phyloP scores from a whole-genome alignment of 2,888 invertebrate species.

The Archaeoteleia sp. region DNA sequence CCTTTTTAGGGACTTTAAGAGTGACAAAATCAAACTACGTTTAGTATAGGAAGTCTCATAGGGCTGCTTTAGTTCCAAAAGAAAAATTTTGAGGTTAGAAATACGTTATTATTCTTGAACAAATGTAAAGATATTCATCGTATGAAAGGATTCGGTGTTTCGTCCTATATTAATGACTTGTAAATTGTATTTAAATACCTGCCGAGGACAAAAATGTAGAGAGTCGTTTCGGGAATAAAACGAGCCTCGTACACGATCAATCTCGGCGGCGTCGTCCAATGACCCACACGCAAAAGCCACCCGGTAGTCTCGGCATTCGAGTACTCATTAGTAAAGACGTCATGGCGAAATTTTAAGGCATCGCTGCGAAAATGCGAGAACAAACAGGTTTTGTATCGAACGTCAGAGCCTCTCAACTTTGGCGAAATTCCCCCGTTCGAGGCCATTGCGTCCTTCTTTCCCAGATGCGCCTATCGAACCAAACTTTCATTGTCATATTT shows the following conservation, averaged over 20 bases:
- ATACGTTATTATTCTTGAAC: no score
- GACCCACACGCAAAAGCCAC: neutral
- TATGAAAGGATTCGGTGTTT: no score
- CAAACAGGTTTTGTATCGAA: conserved; percentile 51
- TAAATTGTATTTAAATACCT: conserved; percentile 9
- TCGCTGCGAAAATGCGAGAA: conserved; percentile 19
- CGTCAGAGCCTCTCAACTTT: conserved; percentile 49
- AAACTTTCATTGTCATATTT: no score
- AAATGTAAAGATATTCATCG: no score
- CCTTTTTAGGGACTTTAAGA: no score
- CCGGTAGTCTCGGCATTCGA: conserved; percentile 48
- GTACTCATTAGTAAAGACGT: conserved; percentile 58
- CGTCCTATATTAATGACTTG: neutral
- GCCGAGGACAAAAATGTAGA: neutral
- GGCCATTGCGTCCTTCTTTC: no score
- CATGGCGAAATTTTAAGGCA: conserved; percentile 52
- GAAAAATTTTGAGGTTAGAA: no score
- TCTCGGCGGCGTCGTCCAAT: neutral
- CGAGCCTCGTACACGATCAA: neutral
- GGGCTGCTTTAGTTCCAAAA: no score
- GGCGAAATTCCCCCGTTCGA: neutral
- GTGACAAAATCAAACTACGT: no score
- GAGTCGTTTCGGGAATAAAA: neutral
- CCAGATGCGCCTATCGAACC: no score
- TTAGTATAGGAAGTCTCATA: no score